These are phyloP conservation scores for Gadus macrocephalus DNA, from an alignment of 2,113 vertebrate species.

Conservation along the genomic window DNA sequence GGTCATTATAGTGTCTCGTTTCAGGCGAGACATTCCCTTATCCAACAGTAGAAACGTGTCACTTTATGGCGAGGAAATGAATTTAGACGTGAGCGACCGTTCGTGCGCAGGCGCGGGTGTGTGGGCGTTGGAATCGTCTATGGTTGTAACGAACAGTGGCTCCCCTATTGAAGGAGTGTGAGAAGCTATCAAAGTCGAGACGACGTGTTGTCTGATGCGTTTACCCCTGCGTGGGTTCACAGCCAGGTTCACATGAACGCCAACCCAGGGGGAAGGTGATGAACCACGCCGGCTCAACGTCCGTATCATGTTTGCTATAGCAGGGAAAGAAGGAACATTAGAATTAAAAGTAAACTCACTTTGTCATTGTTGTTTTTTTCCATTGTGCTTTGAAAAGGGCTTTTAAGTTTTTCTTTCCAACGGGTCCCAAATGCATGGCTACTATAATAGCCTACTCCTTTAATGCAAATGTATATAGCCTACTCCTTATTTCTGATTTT, in stretches of 20 bases:
- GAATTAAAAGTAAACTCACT: too few species aligned
- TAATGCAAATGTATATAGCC: too few species aligned
- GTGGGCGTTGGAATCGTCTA: constrained; percentile 8
- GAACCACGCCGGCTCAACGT: too few species aligned
- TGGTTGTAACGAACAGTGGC: neutral
- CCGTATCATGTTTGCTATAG: too few species aligned
- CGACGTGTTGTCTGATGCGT: too few species aligned
- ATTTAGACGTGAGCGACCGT: constrained; percentile 19
- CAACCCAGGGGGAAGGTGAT: neutral
- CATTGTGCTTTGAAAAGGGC: neutral
- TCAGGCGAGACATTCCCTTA: constrained; percentile 51
- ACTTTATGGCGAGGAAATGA: constrained; percentile 29
- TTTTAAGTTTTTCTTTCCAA: neutral
- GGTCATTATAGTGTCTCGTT: constrained; percentile 66
- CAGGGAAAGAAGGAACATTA: too few species aligned
- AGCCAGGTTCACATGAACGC: neutral
- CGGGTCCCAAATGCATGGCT: too few species aligned
- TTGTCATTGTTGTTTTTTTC: too few species aligned
- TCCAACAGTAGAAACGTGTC: constrained; percentile 24
- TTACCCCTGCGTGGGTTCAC: too few species aligned
- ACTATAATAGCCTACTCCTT: too few species aligned
- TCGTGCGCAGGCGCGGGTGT: constrained; percentile 7
- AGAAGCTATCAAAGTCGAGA: neutral
- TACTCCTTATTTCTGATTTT: too few species aligned
- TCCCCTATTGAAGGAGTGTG: neutral